phyloP scores from a whole-genome alignment of 2,113 vertebrate species.

The Menura novaehollandiae region DNA sequence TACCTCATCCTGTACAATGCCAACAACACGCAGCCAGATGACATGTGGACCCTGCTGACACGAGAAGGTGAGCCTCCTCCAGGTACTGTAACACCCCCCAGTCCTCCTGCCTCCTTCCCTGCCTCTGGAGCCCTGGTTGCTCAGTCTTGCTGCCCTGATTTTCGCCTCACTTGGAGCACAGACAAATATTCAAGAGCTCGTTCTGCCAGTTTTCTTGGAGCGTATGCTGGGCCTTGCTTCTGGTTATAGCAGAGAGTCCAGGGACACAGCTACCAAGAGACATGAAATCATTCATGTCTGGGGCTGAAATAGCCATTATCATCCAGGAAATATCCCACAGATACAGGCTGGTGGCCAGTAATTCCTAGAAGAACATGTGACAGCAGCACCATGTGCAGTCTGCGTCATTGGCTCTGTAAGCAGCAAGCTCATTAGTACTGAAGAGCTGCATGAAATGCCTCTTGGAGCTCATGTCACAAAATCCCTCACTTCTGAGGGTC shows the following conservation, averaged over 20 bases:
- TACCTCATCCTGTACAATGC: conserved; percentile 88
- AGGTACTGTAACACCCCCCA: background rate
- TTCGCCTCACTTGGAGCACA: background rate
- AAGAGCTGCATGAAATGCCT: background rate
- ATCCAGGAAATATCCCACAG: background rate
- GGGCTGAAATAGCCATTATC: background rate
- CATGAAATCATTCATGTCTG: background rate
- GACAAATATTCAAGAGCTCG: background rate
- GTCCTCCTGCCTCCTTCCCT: background rate
- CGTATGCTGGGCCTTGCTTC: background rate
- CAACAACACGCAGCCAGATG: conserved; percentile 85
- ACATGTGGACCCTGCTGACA: conserved; percentile 88
- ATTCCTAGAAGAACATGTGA: background rate
- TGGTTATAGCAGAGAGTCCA: background rate
- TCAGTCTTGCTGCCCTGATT: background rate
- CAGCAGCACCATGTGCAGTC: background rate
- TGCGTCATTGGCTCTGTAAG: background rate
- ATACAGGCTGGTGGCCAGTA: background rate
- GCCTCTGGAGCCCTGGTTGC: background rate
- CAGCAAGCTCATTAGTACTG: background rate
- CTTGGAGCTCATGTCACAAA: background rate
- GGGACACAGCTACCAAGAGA: background rate
- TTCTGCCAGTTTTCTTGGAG: background rate
- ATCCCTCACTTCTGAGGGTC: background rate
- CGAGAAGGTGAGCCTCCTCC: conserved; percentile 79